Conservation (phyloP, 2,797 vertebrate genomes). For the Steatocranus sp. region DNA sequence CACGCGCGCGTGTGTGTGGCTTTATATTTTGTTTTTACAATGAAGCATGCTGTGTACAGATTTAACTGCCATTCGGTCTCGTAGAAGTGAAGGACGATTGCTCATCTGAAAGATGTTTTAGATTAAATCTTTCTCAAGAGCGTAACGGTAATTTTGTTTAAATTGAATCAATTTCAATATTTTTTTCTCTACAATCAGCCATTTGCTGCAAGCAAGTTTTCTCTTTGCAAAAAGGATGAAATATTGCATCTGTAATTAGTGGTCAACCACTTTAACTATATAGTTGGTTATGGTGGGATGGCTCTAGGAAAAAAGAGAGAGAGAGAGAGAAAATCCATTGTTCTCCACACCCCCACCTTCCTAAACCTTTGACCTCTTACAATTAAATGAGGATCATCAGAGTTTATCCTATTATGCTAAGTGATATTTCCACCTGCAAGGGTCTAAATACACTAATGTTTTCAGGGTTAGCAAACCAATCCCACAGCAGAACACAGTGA, state of each 20-base stretch:
- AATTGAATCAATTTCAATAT: not conserved
- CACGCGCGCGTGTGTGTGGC: accelerated
- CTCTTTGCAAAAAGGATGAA: not conserved
- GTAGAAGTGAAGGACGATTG: not conserved
- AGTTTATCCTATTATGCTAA: slow-evolving; percentile 44
- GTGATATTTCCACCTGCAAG: slow-evolving; percentile 41
- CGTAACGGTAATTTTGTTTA: not conserved
- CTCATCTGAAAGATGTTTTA: not conserved
- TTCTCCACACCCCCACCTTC: slow-evolving; percentile 2
- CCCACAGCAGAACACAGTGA: not conserved
- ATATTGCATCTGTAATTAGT: not conserved
- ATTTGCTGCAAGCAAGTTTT: not conserved
- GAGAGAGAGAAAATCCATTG: not conserved
- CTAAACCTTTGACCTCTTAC: slow-evolving; percentile 34
- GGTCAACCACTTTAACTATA: not conserved
- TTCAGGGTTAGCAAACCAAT: slow-evolving; percentile 28
- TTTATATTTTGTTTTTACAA: not conserved
- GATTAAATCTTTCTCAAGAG: not conserved
- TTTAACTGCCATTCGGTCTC: not conserved
- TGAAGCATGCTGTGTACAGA: not conserved
- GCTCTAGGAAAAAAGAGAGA: not conserved
- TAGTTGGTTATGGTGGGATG: not conserved
- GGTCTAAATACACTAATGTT: slow-evolving; percentile 29
- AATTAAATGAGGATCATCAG: slow-evolving; percentile 53
- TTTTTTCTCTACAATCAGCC: not conserved